phyloP scores from a whole-genome alignment of 2,113 vertebrate genomes.

The Excalfactoria chinensis region DNA sequence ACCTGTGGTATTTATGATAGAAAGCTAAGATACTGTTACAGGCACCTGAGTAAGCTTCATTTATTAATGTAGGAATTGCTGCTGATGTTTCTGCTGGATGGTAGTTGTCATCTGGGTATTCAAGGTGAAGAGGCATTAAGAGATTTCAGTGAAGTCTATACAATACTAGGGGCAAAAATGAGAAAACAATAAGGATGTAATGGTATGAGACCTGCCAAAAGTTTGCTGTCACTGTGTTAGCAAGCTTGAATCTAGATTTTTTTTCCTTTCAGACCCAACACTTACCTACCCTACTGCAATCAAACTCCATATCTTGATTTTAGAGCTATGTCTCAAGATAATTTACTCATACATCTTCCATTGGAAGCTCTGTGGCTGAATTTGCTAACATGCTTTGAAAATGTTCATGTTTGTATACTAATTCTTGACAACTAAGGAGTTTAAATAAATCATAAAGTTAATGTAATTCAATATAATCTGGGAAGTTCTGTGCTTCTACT shows the following conservation, averaged over 20 bases:
- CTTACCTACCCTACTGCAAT: not conserved
- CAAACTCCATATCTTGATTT: not conserved
- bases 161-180: not conserved
- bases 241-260: not conserved
- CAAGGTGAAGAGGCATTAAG: not conserved
- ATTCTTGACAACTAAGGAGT: not conserved
- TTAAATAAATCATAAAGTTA: not conserved
- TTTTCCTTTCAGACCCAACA: not conserved
- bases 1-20: not conserved
- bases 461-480: not conserved
- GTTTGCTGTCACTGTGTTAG: fast-evolving
- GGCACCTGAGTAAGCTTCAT: not conserved
- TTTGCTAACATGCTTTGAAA: not conserved
- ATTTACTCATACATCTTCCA: not conserved
- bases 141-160: not conserved
- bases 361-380: not conserved
- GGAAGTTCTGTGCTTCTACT: not conserved
- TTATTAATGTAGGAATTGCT: not conserved
- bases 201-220: not conserved
- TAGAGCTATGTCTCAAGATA: not conserved
- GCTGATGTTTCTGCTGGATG: not conserved
- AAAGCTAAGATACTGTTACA: not conserved
- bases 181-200: not conserved
- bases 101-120: not conserved
- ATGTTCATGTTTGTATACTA: not conserved